phyloP scores from a whole-genome alignment of 2,113 vertebrate genomes.

The Tricholaema leucomelas region DNA sequence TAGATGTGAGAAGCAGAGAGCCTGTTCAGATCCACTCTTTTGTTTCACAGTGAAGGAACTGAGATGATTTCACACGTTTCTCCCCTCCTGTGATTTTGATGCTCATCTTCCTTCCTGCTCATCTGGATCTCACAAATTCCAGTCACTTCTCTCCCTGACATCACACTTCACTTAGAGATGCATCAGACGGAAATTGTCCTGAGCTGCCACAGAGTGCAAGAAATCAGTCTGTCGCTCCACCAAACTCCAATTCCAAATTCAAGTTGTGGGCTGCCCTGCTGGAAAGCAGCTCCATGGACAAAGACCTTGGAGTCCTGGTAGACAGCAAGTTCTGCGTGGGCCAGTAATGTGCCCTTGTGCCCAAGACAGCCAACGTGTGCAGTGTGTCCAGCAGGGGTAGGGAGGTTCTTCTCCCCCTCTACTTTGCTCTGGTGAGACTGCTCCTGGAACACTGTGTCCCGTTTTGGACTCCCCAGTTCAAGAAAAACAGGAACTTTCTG shows the following conservation, averaged over 20 bases:
- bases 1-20: neutral
- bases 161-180: neutral
- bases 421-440: no score
- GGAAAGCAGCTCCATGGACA: no score
- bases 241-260: neutral
- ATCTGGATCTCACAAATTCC: neutral
- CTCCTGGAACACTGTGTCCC: no score
- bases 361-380: no score
- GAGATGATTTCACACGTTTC: neutral
- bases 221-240: constrained; percentile 26
- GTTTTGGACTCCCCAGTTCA: no score
- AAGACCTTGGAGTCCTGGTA: no score
- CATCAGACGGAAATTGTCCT: neutral
- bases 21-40: neutral
- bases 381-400: no score
- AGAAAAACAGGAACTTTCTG: no score
- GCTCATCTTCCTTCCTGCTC: constrained; percentile 50
- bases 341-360: no score
- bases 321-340: no score
- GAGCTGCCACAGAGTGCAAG: neutral
- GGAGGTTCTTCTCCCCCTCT: no score
- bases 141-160: constrained; percentile 5
- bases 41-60: neutral
- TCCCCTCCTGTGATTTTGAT: neutral
- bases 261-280: neutral